Evolutionary conservation across 2,888 invertebrate genomes (phyloP).

Genomic region (Clanis bilineata): DNA sequence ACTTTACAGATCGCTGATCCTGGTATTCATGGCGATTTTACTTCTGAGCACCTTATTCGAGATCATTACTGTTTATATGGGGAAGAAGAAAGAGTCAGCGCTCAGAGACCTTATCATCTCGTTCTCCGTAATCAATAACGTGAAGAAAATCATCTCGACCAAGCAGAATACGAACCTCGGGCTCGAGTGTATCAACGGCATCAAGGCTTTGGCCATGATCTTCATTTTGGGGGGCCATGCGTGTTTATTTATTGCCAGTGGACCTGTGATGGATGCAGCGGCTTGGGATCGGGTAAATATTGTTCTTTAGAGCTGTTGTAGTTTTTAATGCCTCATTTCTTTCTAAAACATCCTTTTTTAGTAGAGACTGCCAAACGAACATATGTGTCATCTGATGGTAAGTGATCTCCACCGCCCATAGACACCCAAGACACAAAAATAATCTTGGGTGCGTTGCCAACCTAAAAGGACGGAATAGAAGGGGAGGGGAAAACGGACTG

Average conservation of each 20-base stretch:
- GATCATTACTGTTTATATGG: conserved; percentile 54
- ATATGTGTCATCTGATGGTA: no score
- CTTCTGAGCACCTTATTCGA: conserved; percentile 76
- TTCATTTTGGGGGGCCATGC: conserved; percentile 86
- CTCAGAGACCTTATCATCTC: conserved; percentile 61
- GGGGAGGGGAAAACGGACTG: no score
- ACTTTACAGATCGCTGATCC: conserved; percentile 69
- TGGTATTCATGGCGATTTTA: conserved; percentile 68
- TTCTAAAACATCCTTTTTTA: no score
- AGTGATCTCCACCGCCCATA: no score
- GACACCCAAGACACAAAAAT: no score
- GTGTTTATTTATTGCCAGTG: conserved; percentile 84
- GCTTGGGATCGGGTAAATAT: conserved; percentile 82
- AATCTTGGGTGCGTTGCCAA: no score
- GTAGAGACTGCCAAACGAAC: no score
- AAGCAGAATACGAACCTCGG: conserved; percentile 82
- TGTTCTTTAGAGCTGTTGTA: no score
- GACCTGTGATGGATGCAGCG: conserved; percentile 85
- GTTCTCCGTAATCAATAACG: conserved; percentile 83
- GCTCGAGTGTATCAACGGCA: conserved; percentile 84
- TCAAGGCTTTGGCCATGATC: conserved; percentile 86
- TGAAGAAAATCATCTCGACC: conserved; percentile 81
- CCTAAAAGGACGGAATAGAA: no score
- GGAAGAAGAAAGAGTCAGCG: conserved; percentile 51
- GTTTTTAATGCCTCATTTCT: no score